Base-by-base conservation (phyloP, 2,888 invertebrate species). In the Oscheius sp. region DNA sequence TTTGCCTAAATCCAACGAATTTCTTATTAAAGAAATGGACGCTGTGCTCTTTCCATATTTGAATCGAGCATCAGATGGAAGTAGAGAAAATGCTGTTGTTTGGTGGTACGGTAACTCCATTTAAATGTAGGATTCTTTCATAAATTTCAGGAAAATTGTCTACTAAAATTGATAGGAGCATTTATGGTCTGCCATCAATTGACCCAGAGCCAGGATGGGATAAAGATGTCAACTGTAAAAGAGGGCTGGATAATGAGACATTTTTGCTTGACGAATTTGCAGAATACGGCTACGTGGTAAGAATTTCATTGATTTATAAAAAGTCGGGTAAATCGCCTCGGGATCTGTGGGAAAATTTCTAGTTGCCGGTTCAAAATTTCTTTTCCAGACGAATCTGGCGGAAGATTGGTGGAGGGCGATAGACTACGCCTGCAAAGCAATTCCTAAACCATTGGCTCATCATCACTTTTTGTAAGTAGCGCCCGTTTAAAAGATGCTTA, bases 391-490 rank as follows among this genome's bases (percentile, higher is more conserved):
- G 2, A 41, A 29, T 41, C 7, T 41, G 7, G 41, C 41, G 2
- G 59, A 59, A 35, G 59, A 59, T 21, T 59, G 59, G 59, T 59
- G 59, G 59, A 59, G 59, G 35, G 41, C 59, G 21, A 18, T 59
- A 16, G 59, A 59, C n/a, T 29, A 41, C 27, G 59, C 16, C 16
- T 59, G 59, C n/a, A 59, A 6, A 6, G 59, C 29, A 59, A 2
- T 9, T 2, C 5, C 12, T 5, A 16, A 16, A 21, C 3, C 5
- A 16, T 13, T 35, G 9, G 35, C 41, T 41, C 59, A 59, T 59
- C 59, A 59, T n/a, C 16, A 29, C 16, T 59, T 18, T n/a, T 7
- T 13, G 59, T 35, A 35, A 41, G 29, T 21, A 6, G n/a, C 3
- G 12, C 18, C 12, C 52, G 5, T 52, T 52, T 35, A 9, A 35